These are phyloP conservation scores for Barypeithes pellucidus DNA, from an alignment of 2,888 invertebrate species.

Conservation along the genomic window DNA sequence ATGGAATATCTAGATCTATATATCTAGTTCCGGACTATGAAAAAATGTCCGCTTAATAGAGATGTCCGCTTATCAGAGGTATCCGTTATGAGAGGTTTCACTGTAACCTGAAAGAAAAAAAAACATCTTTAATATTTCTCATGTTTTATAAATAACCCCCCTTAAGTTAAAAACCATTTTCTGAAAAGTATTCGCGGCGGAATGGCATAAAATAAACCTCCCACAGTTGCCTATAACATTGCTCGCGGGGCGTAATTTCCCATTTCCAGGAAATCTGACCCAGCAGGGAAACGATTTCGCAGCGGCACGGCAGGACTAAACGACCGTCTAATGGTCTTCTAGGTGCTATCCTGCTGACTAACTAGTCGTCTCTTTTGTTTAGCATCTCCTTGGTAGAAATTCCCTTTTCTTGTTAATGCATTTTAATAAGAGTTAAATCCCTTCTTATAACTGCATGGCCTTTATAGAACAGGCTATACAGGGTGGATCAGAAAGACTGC, in stretches of 20 bases:
- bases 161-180: not conserved
- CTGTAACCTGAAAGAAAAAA: no score
- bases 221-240: conserved; percentile 6
- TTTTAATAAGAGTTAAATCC: not conserved
- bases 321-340: conserved; percentile 27
- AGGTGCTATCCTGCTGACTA: conserved; percentile 25
- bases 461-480: not conserved
- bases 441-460: not conserved
- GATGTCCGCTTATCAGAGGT: no score
- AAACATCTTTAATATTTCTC: not conserved
- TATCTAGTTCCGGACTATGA: no score
- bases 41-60: no score
- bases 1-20: no score
- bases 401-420: not conserved
- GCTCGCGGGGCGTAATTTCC: conserved; percentile 38
- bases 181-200: conserved; percentile 10
- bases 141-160: not conserved
- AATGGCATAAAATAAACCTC: conserved; percentile 26
- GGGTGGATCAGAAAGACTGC: no score
- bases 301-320: conserved; percentile 36
- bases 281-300: conserved; percentile 39
- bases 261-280: conserved; percentile 37
- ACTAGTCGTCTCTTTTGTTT: conserved; percentile 8
- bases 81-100: no score
- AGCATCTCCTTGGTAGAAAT: not conserved